Conservation (phyloP, 2,113 vertebrate genomes). For the Phrynocephalus versicolor region DNA sequence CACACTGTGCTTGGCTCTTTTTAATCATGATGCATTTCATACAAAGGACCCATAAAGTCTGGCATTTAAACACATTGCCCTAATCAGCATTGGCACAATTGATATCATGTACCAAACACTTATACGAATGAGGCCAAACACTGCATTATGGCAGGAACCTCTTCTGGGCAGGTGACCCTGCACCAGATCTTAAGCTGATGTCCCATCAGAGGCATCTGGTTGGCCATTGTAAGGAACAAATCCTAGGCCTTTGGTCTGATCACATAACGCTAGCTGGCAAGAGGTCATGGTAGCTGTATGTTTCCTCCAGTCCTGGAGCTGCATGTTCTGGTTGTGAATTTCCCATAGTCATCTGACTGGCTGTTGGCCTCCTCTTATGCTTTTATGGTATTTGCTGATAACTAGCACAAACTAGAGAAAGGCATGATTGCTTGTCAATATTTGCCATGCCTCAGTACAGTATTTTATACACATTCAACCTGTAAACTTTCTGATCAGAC, state of each 20-base stretch:
- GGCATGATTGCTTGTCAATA: background rate
- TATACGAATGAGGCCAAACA: background rate
- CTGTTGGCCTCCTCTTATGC: background rate
- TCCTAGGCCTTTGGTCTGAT: background rate
- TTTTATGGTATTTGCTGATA: background rate
- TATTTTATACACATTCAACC: background rate
- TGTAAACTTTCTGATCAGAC: background rate
- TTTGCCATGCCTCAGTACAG: background rate
- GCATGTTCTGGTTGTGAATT: background rate
- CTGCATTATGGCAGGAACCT: background rate
- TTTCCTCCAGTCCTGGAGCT: background rate
- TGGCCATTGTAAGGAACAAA: too few species aligned
- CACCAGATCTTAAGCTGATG: background rate
- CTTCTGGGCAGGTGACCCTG: background rate
- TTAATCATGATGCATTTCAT: background rate
- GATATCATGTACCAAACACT: too few species aligned
- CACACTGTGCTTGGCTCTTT: background rate
- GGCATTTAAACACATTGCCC: background rate
- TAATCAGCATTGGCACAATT: background rate
- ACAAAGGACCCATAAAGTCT: background rate
- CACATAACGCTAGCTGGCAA: background rate
- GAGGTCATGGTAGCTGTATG: background rate
- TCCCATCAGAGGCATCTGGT: background rate
- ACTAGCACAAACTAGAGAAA: background rate
- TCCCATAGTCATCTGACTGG: background rate